Conservation (phyloP, 2,888 invertebrate genomes). For the Allacma fusca region DNA sequence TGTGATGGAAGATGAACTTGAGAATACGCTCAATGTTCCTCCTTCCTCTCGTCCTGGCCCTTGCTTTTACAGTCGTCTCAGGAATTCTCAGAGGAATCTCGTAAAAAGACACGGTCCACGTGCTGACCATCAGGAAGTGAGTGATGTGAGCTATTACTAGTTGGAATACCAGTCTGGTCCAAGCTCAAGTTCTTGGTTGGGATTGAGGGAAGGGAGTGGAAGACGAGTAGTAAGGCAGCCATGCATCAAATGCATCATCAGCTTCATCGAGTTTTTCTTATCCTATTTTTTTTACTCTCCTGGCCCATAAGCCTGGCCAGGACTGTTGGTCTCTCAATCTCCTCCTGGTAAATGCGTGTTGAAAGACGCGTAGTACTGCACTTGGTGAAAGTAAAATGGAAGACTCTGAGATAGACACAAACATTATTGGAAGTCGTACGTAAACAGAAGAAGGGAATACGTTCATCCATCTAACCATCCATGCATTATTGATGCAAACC, state of each 20-base stretch:
- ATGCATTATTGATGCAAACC: slow-evolving; percentile 12
- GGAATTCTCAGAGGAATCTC: neutral
- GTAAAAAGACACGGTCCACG: neutral
- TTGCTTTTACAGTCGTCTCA: too few relatives aligned
- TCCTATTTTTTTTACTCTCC: neutral
- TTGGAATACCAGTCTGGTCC: neutral
- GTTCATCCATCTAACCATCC: neutral
- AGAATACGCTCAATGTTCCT: too few relatives aligned
- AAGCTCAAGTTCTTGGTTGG: too few relatives aligned
- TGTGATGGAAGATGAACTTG: neutral
- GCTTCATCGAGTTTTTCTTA: neutral
- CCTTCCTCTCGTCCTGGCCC: too few relatives aligned
- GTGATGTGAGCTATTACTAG: neutral
- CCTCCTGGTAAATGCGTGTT: neutral
- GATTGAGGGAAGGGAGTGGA: too few relatives aligned
- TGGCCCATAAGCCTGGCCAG: neutral
- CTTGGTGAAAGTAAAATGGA: neutral
- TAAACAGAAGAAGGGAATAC: slow-evolving; percentile 3
- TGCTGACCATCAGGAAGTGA: neutral
- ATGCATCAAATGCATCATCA: slow-evolving; percentile 16
- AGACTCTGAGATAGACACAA: neutral
- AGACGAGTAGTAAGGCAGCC: neutral
- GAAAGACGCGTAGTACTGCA: neutral
- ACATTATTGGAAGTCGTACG: neutral
- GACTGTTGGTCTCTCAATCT: neutral